These are phyloP conservation scores for Henicopernis longicauda DNA, from an alignment of 2,113 vertebrate species.

Conservation along the genomic window DNA sequence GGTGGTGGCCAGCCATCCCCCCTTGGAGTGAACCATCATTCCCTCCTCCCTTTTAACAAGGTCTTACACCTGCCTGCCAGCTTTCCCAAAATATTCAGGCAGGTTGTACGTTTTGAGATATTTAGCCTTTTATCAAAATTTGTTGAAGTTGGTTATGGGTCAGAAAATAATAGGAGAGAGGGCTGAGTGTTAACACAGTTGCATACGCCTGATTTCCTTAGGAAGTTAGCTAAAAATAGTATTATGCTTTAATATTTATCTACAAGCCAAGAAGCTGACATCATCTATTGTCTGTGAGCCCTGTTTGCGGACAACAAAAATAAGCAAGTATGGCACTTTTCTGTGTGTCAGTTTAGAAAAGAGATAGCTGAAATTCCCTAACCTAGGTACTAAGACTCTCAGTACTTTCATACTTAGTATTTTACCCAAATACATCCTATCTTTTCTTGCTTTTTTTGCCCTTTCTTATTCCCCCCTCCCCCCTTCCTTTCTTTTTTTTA, in stretches of 20 bases:
- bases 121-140: neutral
- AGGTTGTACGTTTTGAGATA: neutral
- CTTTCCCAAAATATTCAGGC: neutral
- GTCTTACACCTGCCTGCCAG: neutral
- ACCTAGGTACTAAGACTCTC: neutral
- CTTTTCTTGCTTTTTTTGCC: accelerated
- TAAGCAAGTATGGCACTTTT: neutral
- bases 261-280: conserved; percentile 3
- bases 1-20: neutral
- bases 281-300: conserved; percentile 15
- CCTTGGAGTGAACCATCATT: neutral
- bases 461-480: too few relatives aligned
- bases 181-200: neutral
- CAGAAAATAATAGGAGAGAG: neutral
- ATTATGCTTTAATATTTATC: neutral
- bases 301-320: neutral
- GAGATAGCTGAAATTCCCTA: neutral
- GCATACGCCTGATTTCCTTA: neutral
- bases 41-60: neutral
- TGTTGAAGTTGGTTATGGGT: neutral
- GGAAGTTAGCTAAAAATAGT: conserved; percentile 44
- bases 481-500: neutral
- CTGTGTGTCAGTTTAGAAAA: neutral
- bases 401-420: neutral
- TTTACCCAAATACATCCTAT: neutral